These are phyloP conservation scores for Cryptocephalus moraei DNA, from an alignment of 2,888 invertebrate species.

Conservation along the genomic window DNA sequence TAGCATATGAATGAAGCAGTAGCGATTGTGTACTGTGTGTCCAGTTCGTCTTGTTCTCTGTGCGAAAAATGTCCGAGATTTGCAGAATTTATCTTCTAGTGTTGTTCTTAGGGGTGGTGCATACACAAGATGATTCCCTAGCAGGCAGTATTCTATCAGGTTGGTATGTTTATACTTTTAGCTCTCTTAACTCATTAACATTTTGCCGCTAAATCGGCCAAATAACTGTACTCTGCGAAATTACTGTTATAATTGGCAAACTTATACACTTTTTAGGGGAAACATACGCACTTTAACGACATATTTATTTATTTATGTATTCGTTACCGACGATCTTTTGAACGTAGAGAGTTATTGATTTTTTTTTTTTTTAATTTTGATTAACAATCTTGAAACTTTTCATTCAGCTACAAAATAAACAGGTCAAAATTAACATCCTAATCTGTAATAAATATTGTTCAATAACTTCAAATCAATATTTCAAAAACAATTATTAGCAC, in stretches of 20 bases:
- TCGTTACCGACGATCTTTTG: no score
- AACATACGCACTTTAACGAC: no score
- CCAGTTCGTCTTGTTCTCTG: neutral
- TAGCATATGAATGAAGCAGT: slow-evolving; percentile 29
- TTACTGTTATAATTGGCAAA: slow-evolving; percentile 18
- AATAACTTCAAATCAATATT: no score
- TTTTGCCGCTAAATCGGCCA: slow-evolving; percentile 8
- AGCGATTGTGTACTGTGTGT: neutral
- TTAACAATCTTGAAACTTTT: no score
- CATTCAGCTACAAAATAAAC: no score
- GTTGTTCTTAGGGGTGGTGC: slow-evolving; percentile 27
- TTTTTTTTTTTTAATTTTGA: no score
- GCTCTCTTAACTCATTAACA: neutral
- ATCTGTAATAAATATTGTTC: no score
- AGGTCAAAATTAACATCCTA: no score
- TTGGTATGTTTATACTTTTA: slow-evolving; percentile 28
- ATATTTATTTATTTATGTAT: no score
- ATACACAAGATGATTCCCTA: slow-evolving; percentile 62
- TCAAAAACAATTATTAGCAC: no score
- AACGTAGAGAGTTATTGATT: no score
- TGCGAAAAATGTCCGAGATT: neutral
- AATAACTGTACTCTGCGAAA: slow-evolving; percentile 15
- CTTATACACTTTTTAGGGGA: neutral
- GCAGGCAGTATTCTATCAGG: slow-evolving; percentile 76
- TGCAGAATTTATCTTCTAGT: slow-evolving; percentile 10